phyloP scores from a whole-genome alignment of 2,888 invertebrate species.

The Microplitis deprimator region DNA sequence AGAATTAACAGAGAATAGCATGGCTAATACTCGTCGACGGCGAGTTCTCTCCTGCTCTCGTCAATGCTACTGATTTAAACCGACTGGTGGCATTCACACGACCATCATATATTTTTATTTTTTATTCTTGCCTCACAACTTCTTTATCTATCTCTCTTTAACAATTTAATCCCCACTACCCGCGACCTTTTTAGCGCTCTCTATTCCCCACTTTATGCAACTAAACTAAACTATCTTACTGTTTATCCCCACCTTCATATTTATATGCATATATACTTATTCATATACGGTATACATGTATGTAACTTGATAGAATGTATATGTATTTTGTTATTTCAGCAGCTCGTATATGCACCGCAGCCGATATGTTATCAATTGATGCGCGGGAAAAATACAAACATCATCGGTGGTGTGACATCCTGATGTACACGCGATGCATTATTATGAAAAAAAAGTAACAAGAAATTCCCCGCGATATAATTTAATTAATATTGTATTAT shows the following conservation, averaged over 20 bases:
- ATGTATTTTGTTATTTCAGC: conserved; percentile 27
- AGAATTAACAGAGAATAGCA: conserved; percentile 1
- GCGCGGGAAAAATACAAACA: conserved; percentile 56
- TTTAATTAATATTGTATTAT: too few relatives aligned
- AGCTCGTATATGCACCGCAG: conserved; percentile 10
- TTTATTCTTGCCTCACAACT: conserved; percentile 19
- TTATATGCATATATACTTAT: not conserved
- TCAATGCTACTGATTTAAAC: conserved; percentile 26
- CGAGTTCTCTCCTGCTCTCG: conserved; percentile 8
- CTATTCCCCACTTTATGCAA: conserved; percentile 24
- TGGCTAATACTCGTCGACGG: conserved; percentile 16
- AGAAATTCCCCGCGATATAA: not conserved
- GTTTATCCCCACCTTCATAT: not conserved
- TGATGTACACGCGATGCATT: conserved; percentile 18
- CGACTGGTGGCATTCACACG: conserved; percentile 24
- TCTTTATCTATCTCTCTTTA: conserved; percentile 17
- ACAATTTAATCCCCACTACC: conserved; percentile 19
- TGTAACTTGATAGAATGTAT: not conserved
- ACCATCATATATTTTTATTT: conserved; percentile 21
- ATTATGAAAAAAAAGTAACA: not conserved
- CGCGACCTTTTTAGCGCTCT: conserved; percentile 26
- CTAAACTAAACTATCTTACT: conserved; percentile 19
- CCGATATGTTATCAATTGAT: conserved; percentile 58
- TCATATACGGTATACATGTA: too few relatives aligned
- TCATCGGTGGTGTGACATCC: conserved; percentile 44